A percentile compares a stretch with the other conserved stretches of the same genome.
Conservation (phyloP, 2,113 vertebrate species). For the Nothobranchius kuhntae region DNA sequence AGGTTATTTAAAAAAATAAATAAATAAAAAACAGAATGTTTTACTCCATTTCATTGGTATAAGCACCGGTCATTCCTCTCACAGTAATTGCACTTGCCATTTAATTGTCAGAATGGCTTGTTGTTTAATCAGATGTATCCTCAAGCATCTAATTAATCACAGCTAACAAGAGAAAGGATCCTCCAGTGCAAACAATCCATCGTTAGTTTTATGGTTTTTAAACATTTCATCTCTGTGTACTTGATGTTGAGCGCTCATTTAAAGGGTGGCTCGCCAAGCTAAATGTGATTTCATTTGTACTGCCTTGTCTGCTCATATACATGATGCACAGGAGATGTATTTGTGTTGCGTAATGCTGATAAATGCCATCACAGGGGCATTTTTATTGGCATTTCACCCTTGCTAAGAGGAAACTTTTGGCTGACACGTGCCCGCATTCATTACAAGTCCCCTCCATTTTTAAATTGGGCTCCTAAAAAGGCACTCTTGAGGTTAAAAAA, state of each 20-base stretch:
- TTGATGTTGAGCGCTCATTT: slow-evolving; percentile 37
- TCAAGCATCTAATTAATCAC: slow-evolving; percentile 71
- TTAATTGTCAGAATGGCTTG: slow-evolving; percentile 63
- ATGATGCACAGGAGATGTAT: slow-evolving; percentile 1
- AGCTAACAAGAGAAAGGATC: slow-evolving; percentile 38
- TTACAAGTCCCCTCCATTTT: slow-evolving; percentile 64
- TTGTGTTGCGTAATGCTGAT: slow-evolving; percentile 1
- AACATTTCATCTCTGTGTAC: slow-evolving; percentile 35
- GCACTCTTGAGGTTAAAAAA: slow-evolving; percentile 64
- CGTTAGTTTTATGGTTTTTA: slow-evolving; percentile 53
- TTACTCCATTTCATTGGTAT: neutral
- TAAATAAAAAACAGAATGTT: no score
- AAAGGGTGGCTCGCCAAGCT: slow-evolving; percentile 14
- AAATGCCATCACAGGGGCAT: slow-evolving; percentile 37
- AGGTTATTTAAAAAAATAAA: no score
- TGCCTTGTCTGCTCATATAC: slow-evolving; percentile 14
- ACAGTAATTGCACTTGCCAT: slow-evolving; percentile 75
- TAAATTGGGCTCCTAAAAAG: slow-evolving; percentile 63
- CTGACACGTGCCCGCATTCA: slow-evolving; percentile 56
- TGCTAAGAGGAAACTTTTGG: slow-evolving; percentile 64
- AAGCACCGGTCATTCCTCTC: slow-evolving; percentile 54
- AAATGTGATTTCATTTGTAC: slow-evolving; percentile 32
- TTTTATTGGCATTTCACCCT: slow-evolving; percentile 58
- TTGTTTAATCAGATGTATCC: slow-evolving; percentile 77
- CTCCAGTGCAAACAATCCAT: slow-evolving; percentile 57